Evolutionary conservation across 2,888 invertebrate species (phyloP), one percentile per base, ranked within the genome.

Genomic region (Automeris io): DNA sequence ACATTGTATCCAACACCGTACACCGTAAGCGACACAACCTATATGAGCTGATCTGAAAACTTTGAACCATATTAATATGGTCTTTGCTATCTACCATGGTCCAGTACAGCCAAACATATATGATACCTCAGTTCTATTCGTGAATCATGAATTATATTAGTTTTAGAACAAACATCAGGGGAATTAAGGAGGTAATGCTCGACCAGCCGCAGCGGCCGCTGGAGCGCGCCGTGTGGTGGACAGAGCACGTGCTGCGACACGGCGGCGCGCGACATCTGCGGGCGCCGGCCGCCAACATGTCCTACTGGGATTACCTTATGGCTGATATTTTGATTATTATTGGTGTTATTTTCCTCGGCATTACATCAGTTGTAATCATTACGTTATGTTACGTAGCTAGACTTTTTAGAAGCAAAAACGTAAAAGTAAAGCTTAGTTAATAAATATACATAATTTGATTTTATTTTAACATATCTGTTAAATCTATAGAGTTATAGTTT

Each of bases 221-320:
- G 0, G 52, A 64, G 2, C 57, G 58, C 8, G 57, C 58, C 1
- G 45, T 59, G 5, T 60, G 60, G 62, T 63, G 66, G 65, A 50
- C 50, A 2, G 62, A 66, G 31, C 52, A 64, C 35, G 54, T 61
- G 3, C 18, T 65, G 1, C 52, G 63, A 0, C 57, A 67, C 34
- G 50, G 54, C 1, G 60, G 57, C 2, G 57, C 57, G 2, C 43
- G 41, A 3, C 61, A 64, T 16, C 45, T 65, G 1, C 47, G 54
- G 6, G 34, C 56, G 0, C 45, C 53, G 2, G 46, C 52, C 1
- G 62, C 64, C 1, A 51, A 54, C 9, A 48, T 55, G 6, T 33
- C 51, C n/a, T 59, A 52, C 51, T 35, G 39, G 13, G 43, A 53
- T 9, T 50, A 46, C 35, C 32, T 43, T 7, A 45, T 47, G 47